Evolutionary conservation across 2,797 vertebrate species (phyloP), one percentile per base, ranked within the genome.

Genomic region (Microcaecilia unicolor): DNA sequence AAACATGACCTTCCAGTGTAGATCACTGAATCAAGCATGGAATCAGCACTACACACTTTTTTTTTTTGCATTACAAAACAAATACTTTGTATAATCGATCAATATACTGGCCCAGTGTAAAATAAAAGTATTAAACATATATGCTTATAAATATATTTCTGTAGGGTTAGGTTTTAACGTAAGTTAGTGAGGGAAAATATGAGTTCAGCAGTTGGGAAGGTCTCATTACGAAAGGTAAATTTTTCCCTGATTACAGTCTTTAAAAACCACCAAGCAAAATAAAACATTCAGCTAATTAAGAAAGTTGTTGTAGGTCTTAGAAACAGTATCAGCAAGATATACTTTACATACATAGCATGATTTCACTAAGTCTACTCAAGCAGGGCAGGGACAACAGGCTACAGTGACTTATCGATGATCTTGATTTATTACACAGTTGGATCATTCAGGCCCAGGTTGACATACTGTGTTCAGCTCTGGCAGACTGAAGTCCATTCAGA

Each of bases 71-170:
- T 9, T 28, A 41, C 34, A 45, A n/a, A n/a, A 16, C 18, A 48
- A 27, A 18, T 38, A 22, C 13, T 47, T 22, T 43, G 30, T 13
- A 11, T 22, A 31, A 22, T 10, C 24, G 15, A 45, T 27, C 38
- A 58, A 41, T 12, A 18, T 56, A 67, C 42, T 62, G 55, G 54
- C 51, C 36, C 45, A n/a, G n/a, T 47, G 71, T 12, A 43, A 57
- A 69, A 57, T 68, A 52, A 57, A 51, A 64, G n/a, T n/a, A n/a
- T n/a, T 47, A 76, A 55, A 76, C 55, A 72, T 7, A 57, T 41
- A 15, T 39, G 47, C 35, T 6, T 24, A 4, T 3, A 10, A n/a
- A n/a, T n/a, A n/a, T n/a, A n/a, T n/a, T n/a, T n/a, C n/a, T n/a
- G n/a, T n/a, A n/a, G n/a, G n/a, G n/a, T n/a, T n/a, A n/a, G n/a